These are phyloP conservation scores for Macrostomum lignano DNA, from an alignment of 1,140 invertebrate species.

Conservation along the genomic window DNA sequence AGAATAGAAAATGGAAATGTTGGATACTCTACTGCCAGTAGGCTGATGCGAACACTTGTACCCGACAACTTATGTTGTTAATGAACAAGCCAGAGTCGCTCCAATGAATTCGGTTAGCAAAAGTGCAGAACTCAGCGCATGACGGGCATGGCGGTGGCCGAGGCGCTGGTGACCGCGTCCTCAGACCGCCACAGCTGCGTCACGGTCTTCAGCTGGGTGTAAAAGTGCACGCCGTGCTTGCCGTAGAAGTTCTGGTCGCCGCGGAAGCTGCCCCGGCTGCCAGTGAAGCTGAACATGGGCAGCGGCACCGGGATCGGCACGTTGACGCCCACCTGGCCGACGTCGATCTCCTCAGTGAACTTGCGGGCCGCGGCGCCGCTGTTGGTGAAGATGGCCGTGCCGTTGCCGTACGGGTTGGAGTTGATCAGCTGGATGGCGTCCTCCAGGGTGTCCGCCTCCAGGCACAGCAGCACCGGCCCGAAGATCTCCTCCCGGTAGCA, in stretches of 20 bases:
- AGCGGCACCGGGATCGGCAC: conserved; percentile 89
- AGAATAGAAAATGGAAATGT: no score
- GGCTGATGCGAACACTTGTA: no score
- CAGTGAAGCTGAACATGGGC: conserved; percentile 99
- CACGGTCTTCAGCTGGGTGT: conserved; percentile 83
- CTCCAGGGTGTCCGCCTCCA: conserved; percentile 54
- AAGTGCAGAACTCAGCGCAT: conserved; percentile 11
- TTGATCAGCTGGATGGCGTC: conserved; percentile 83
- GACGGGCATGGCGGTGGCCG: conserved; percentile 19
- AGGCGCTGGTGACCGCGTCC: conserved; percentile 35
- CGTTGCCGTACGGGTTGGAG: conserved; percentile 79
- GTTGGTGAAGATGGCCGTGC: conserved; percentile 87
- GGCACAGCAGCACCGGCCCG: conserved; percentile 65
- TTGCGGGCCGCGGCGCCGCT: conserved; percentile 82
- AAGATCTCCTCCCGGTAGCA: conserved; percentile 98
- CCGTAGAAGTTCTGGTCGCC: conserved; percentile 95
- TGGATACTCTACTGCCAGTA: no score
- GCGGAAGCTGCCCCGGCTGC: conserved; percentile 68
- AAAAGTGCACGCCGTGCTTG: conserved; percentile 82
- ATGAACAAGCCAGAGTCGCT: no score
- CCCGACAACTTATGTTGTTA: no score
- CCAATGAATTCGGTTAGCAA: conserved; percentile 3
- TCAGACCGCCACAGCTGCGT: conserved; percentile 77
- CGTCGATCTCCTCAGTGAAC: conserved; percentile 70
- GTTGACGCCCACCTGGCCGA: conserved; percentile 80